These are phyloP conservation scores for Resseliella maxima DNA, from an alignment of 2,888 invertebrate genomes.

Conservation along the genomic window DNA sequence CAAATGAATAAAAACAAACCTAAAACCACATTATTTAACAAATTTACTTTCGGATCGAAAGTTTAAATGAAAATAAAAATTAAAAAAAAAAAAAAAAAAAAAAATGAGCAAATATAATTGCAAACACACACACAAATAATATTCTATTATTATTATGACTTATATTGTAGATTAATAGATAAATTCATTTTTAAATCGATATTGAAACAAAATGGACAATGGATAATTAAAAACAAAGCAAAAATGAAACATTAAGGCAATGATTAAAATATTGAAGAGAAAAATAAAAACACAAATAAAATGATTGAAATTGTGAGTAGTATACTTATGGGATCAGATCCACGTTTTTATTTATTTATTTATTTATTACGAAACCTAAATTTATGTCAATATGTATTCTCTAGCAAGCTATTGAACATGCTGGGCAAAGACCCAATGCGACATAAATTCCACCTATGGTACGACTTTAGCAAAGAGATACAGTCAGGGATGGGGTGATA, in stretches of 20 bases:
- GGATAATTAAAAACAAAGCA: background rate
- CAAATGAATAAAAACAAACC: background rate
- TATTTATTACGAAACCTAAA: too few species aligned
- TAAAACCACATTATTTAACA: background rate
- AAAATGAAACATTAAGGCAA: conserved; percentile 12
- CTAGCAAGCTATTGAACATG: too few species aligned
- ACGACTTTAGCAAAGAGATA: too few species aligned
- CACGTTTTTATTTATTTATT: too few species aligned
- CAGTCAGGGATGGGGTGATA: too few species aligned
- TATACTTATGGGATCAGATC: too few species aligned
- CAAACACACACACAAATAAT: conserved; percentile 24
- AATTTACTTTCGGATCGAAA: conserved; percentile 44
- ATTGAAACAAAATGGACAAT: background rate
- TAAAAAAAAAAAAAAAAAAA: background rate
- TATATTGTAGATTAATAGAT: conserved; percentile 29
- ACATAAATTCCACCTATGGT: too few species aligned
- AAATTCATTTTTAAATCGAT: conserved; percentile 53
- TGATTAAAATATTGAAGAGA: background rate
- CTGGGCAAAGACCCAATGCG: too few species aligned
- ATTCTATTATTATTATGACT: conserved; percentile 48
- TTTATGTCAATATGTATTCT: too few species aligned
- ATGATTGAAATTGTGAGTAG: too few species aligned
- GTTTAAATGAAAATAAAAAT: background rate
- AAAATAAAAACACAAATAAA: background rate
- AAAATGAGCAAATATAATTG: background rate